phyloP scores from a whole-genome alignment of 1,140 invertebrate species.

The Acromyrmex echinatior region DNA sequence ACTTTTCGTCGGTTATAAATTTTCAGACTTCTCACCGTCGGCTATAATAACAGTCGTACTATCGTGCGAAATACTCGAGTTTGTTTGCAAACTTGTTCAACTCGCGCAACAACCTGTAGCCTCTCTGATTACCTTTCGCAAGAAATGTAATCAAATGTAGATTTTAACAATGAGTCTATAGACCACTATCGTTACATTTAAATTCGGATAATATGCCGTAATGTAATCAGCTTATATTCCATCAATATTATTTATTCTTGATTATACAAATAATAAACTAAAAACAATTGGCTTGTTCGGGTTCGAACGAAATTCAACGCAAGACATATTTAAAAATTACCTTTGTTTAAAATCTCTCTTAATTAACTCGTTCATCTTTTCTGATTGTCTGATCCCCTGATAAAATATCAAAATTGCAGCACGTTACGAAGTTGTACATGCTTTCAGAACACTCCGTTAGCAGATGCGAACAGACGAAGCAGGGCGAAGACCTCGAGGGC shows the following conservation, averaged over 20 bases:
- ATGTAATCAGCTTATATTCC: not conserved
- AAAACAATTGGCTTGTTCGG: not conserved
- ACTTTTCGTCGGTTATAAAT: slow-evolving; percentile 65
- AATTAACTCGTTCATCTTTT: not conserved
- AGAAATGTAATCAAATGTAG: slow-evolving; percentile 48
- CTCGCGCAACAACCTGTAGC: slow-evolving; percentile 58
- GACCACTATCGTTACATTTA: not conserved
- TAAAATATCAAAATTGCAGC: not conserved
- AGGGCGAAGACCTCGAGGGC: slow-evolving; percentile 12
- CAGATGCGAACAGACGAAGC: not conserved
- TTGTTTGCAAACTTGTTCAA: slow-evolving; percentile 60
- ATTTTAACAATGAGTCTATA: slow-evolving; percentile 23
- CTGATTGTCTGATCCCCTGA: not conserved
- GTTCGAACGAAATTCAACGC: not conserved
- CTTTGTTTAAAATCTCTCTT: not conserved
- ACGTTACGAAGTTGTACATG: not conserved
- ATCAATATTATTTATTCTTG: not conserved
- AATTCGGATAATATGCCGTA: not conserved
- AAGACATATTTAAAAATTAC: not conserved
- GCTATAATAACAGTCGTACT: slow-evolving; percentile 48
- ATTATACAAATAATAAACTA: not conserved
- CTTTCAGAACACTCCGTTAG: not conserved
- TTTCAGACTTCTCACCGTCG: slow-evolving; percentile 38
- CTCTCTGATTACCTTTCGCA: slow-evolving; percentile 41
- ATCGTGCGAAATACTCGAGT: slow-evolving; percentile 45